phyloP scores from a whole-genome alignment of 2,888 invertebrate species.

The Microchrysa polita region DNA sequence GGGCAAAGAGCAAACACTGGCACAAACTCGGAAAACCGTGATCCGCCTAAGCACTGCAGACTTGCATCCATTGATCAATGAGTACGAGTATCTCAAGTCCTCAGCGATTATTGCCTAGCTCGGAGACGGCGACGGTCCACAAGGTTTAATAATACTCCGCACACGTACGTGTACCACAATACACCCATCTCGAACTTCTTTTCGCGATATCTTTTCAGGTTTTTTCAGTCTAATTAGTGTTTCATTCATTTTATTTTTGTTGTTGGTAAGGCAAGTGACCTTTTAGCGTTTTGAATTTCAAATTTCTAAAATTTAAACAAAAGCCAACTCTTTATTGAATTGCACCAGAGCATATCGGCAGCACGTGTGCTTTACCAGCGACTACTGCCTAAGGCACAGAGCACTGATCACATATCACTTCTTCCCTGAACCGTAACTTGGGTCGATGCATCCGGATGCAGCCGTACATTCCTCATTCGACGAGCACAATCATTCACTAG shows the following conservation, averaged over 20 bases:
- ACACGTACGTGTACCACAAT: conserved; percentile 10
- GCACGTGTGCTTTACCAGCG: not conserved
- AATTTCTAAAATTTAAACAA: not conserved
- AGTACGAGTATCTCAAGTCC: not conserved
- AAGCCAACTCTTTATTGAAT: not conserved
- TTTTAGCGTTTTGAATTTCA: conserved; percentile 11
- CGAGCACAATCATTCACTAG: not conserved
- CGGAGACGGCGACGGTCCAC: not conserved
- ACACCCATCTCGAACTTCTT: conserved; percentile 5
- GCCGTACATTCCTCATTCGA: not conserved
- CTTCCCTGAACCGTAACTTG: not conserved
- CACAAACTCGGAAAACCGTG: not conserved
- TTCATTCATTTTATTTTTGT: not conserved
- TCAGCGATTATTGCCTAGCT: not conserved
- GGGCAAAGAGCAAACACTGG: not conserved
- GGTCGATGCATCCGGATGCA: conserved; percentile 4
- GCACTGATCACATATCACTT: not conserved
- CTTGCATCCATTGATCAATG: not conserved
- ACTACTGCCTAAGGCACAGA: not conserved
- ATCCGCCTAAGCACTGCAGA: not conserved
- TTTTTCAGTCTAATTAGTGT: conserved; percentile 5
- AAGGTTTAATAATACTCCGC: not conserved
- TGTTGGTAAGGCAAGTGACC: not conserved
- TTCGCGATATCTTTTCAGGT: not conserved
- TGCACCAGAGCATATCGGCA: not conserved